A percentile compares a stretch with the other conserved stretches of the same genome.
phyloP scores from a whole-genome alignment of 2,113 vertebrate species.

The Phylloscopus trochilus region DNA sequence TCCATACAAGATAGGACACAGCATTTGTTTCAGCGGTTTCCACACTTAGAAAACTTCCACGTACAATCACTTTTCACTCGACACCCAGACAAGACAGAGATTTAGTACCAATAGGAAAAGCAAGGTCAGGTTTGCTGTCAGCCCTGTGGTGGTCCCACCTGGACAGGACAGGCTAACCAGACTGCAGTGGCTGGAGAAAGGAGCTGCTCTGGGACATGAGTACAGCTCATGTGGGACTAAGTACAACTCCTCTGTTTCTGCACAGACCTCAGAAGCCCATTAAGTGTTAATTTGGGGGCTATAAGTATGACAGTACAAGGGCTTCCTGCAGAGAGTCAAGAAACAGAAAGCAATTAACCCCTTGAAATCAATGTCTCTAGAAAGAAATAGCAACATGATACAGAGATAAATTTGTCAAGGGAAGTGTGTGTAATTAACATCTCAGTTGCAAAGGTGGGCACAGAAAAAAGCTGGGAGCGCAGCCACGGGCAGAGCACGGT shows the following conservation, averaged over 20 bases:
- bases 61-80: background rate
- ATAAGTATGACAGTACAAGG: fast-evolving
- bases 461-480: background rate
- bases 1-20: fast-evolving
- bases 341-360: background rate
- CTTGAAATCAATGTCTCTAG: background rate
- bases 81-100: background rate
- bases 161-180: fast-evolving
- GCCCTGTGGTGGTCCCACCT: fast-evolving
- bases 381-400: background rate
- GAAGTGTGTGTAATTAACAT: too few relatives aligned
- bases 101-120: background rate
- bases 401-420: background rate
- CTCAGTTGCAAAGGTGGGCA: fast-evolving
- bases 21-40: background rate
- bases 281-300: background rate
- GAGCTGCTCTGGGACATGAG: fast-evolving
- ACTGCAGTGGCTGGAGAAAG: background rate
- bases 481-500: fast-evolving
- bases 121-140: too few relatives aligned
- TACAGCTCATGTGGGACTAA: background rate
- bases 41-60: background rate
- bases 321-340: background rate
- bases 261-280: fast-evolving
- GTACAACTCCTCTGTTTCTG: fast-evolving